Evolutionary conservation across 2,113 vertebrate genomes (phyloP).

Genomic region (Salvelinus sp.): DNA sequence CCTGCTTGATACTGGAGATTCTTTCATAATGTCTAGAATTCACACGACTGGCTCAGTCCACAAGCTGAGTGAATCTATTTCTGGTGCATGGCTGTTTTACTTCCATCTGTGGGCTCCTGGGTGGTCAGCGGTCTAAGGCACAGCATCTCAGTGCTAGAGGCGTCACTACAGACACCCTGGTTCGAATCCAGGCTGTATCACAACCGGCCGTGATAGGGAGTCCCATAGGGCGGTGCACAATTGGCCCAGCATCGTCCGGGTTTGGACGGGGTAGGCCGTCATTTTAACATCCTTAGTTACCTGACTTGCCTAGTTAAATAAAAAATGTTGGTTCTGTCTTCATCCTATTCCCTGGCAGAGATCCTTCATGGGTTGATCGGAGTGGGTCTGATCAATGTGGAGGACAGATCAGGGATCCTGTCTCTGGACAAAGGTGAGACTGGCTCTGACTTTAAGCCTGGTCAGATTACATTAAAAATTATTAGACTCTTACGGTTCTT

Average conservation of each 20-base stretch:
- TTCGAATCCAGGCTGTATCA: no score
- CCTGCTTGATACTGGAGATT: background rate
- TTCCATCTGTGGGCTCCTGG: background rate
- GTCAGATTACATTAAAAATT: no score
- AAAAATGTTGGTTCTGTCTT: background rate
- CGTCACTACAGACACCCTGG: no score
- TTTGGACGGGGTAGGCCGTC: no score
- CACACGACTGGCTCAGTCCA: background rate
- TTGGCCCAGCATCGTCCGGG: no score
- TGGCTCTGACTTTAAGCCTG: no score
- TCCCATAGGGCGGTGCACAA: no score
- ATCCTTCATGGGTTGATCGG: conserved; percentile 93
- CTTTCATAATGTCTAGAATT: background rate
- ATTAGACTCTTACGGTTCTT: background rate
- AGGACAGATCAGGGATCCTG: conserved; percentile 88
- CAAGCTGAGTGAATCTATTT: background rate
- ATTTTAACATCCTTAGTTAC: no score
- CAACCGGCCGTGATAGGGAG: no score
- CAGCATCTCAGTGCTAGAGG: no score
- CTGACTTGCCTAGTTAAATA: background rate
- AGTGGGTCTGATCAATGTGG: conserved; percentile 92
- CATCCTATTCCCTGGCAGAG: conserved; percentile 71
- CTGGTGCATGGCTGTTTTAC: background rate
- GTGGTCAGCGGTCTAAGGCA: no score
- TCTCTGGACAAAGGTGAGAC: conserved; percentile 92